phyloP scores from a whole-genome alignment of 2,888 invertebrate species.

The Tribolium freemani region DNA sequence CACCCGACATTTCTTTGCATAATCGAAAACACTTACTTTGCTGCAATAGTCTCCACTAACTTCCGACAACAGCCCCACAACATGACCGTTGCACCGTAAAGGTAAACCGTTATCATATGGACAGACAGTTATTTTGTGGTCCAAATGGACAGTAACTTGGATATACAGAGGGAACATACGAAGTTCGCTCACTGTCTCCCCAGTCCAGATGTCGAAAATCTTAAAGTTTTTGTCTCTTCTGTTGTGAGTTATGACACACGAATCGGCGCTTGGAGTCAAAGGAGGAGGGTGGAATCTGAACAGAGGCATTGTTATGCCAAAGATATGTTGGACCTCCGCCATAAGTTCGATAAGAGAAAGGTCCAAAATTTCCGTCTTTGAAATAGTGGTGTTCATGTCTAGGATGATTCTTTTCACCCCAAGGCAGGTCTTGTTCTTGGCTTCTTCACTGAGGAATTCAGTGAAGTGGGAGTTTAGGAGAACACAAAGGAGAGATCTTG shows the following conservation, averaged over 20 bases:
- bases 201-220: background rate
- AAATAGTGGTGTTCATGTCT: background rate
- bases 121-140: background rate
- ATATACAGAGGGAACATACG: background rate
- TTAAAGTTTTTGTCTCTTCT: background rate
- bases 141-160: background rate
- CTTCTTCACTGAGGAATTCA: background rate
- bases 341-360: background rate
- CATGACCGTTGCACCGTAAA: background rate
- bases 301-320: background rate
- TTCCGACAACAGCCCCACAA: background rate
- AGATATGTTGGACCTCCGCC: background rate
- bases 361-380: background rate
- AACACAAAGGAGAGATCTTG: background rate
- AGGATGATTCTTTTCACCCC: background rate
- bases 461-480: background rate
- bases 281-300: background rate
- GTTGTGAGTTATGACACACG: background rate
- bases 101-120: background rate
- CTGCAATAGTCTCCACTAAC: background rate
- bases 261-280: background rate
- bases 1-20: background rate
- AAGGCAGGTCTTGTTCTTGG: background rate
- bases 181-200: background rate
- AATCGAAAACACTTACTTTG: background rate